Conservation (phyloP, 2,113 vertebrate species). For the Mus spicilegus region DNA sequence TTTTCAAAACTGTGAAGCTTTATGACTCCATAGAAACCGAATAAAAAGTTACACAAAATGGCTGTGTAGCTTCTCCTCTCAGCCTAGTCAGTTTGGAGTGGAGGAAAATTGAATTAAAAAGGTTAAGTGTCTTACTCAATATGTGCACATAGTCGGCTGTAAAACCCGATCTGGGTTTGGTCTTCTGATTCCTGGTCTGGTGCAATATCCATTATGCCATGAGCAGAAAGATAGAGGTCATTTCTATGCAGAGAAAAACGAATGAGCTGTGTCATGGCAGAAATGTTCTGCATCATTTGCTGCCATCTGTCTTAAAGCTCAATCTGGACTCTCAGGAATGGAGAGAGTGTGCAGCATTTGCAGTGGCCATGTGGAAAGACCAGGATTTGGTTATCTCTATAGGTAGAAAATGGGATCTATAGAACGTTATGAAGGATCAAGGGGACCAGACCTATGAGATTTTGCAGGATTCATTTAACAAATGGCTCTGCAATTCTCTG, state of each 20-base stretch:
- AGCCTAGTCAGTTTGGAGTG: neutral
- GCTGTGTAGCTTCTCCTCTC: neutral
- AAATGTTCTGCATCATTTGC: conserved; percentile 79
- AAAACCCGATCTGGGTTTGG: conserved; percentile 37
- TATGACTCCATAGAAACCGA: neutral
- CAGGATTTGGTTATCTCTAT: neutral
- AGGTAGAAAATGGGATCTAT: neutral
- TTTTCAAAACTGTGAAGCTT: neutral
- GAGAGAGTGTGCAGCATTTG: conserved; percentile 57
- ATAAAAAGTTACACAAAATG: neutral
- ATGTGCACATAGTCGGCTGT: neutral
- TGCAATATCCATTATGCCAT: conserved; percentile 38
- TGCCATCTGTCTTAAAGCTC: conserved; percentile 80
- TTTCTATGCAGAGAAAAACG: conserved; percentile 73
- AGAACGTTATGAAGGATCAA: conserved; percentile 36
- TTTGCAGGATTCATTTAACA: neutral
- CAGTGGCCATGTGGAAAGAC: conserved; percentile 45
- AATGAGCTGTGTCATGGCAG: conserved; percentile 79
- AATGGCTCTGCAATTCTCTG: neutral
- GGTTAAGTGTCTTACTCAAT: neutral
- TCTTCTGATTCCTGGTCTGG: conserved; percentile 36
- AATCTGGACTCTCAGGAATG: conserved; percentile 69
- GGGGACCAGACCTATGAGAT: neutral
- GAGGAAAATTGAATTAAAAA: conserved; percentile 35
- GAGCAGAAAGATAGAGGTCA: conserved; percentile 74